Evolutionary conservation across 2,113 vertebrate species (phyloP), one percentile per base, ranked within the genome.

Genomic region (Emydura subglobosa): DNA sequence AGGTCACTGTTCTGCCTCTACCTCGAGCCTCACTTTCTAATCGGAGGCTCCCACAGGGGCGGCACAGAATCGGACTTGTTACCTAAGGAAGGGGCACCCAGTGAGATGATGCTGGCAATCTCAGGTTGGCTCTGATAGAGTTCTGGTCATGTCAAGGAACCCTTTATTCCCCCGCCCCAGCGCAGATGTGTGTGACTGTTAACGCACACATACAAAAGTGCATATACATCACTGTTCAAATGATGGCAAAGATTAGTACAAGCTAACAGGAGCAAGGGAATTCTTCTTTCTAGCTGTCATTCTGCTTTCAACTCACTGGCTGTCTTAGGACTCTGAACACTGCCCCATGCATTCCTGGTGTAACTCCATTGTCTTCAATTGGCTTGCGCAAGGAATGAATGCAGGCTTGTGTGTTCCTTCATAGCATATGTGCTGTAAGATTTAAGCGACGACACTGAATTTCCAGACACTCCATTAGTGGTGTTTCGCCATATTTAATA

Each of bases 271-370:
- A 65, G 61, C 14, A n/a, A 65, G 31, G 31, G 61, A 65, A n/a
- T 65, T 65, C 29, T 34, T 61, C 57, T 61, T 61, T 61, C 14
- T 61, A 61, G 29, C 10, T 16, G 61, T 34, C n/a, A 34, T 7
- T 31, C 61, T n/a, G 31, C 31, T 65, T 65, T 65, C 34, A 65
- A n/a, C 7, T 8, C 31, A 65, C 4, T 34, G 34, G 31, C 34
- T 9, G 7, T 65, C 61, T 65, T 65, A 65, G 31, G 61, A 65
- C 61, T 65, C 31, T n/a, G 16, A 17, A 65, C 16, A 4, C 4
- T 47, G 27, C 0, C 5, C 24, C 47, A 3, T 39, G 7, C 25
- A 31, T 34, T 4, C 0, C 49, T 2, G 19, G 27, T 1, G 0
- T 57, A 59, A n/a, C 79, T 17, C 42, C 31, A 57, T 61, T 6